These are phyloP conservation scores for Aplodontia rufa DNA, from an alignment of 2,113 vertebrate genomes.

Conservation along the genomic window DNA sequence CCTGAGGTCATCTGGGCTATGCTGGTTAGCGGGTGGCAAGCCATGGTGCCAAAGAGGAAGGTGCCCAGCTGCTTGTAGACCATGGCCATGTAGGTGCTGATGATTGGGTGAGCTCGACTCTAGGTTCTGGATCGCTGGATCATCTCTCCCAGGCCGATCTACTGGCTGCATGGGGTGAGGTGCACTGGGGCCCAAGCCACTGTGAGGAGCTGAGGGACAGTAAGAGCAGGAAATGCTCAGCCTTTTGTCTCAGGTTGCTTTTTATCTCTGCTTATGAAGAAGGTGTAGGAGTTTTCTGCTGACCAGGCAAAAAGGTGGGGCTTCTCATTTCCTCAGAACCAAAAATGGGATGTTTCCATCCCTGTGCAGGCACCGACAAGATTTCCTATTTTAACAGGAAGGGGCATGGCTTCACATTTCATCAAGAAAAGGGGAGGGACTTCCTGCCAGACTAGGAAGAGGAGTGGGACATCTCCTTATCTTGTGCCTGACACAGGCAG, in stretches of 20 bases:
- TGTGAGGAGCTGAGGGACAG: not conserved
- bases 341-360: not conserved
- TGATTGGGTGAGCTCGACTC: constrained; percentile 76
- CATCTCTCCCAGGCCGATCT: constrained; percentile 87
- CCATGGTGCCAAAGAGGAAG: constrained; percentile 88
- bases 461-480: too few species aligned
- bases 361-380: not conserved
- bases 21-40: constrained; percentile 89
- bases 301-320: not conserved
- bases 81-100: constrained; percentile 80
- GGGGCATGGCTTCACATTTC: not conserved
- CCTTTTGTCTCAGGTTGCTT: not conserved
- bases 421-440: not conserved
- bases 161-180: not conserved
- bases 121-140: constrained; percentile 79
- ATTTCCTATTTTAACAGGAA: not conserved
- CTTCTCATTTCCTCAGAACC: not conserved
- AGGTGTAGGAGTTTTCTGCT: not conserved
- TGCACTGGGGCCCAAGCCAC: too few species aligned
- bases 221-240: not conserved
- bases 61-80: constrained; percentile 90
- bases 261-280: not conserved
- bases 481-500: not conserved
- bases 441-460: too few species aligned
- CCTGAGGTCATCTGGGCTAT: constrained; percentile 87